Percentiles rank a stretch among this genome's conserved stretches.
Evolutionary conservation across 2,797 vertebrate genomes (phyloP).

Genomic region (Cirrhinus molitorella): DNA sequence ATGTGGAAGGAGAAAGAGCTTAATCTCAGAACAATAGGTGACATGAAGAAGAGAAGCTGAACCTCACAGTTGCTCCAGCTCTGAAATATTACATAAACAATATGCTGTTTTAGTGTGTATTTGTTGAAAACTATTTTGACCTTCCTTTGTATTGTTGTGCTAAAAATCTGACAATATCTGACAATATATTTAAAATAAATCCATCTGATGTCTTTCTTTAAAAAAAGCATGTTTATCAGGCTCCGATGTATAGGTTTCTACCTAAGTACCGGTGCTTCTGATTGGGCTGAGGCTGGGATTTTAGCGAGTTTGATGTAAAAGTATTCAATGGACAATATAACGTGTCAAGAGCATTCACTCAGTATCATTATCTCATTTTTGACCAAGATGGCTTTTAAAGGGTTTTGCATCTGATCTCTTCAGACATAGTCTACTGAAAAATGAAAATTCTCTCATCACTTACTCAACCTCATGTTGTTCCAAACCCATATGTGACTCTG

Average conservation of each 20-base stretch:
- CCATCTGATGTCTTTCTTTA: no score
- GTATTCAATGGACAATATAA: no score
- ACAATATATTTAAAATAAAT: not conserved
- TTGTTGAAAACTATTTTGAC: not conserved
- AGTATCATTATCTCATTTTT: no score
- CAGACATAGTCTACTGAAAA: not conserved
- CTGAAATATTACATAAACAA: not conserved
- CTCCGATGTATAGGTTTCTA: no score
- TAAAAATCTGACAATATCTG: not conserved
- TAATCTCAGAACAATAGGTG: slow-evolving; percentile 49
- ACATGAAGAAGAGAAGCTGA: slow-evolving; percentile 9
- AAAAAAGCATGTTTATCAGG: no score
- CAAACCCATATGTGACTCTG: not conserved
- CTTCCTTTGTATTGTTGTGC: not conserved
- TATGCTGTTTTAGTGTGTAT: not conserved
- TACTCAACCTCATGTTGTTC: not conserved
- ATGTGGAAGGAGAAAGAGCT: slow-evolving; percentile 28
- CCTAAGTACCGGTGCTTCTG: no score
- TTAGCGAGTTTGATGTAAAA: no score
- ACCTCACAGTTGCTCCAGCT: not conserved
- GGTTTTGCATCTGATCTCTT: no score
- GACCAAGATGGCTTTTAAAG: no score
- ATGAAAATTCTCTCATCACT: not conserved
- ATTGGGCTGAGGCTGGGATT: no score
- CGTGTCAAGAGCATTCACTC: no score